A percentile compares a stretch with the other conserved stretches of the same genome.
Evolutionary conservation across 2,888 invertebrate genomes (phyloP).

Genomic region (Amblyjoppa fuscipennis): DNA sequence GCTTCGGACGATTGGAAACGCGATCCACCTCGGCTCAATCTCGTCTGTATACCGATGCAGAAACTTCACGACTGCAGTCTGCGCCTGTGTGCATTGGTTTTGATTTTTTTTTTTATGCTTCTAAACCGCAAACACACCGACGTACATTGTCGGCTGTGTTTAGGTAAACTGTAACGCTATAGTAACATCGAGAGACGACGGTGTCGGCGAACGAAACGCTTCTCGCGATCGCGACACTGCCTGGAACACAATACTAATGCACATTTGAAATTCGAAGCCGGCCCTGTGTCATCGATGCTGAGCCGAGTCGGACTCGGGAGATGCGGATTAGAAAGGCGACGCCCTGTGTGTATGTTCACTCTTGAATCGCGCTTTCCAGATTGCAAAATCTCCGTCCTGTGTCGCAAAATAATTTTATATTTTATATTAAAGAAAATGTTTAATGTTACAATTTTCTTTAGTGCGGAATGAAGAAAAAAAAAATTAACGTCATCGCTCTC

Average conservation of each 20-base stretch:
- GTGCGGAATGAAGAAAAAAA: no score
- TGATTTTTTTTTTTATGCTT: conserved; percentile 34
- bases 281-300: conserved; percentile 46
- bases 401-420: not conserved
- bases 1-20: conserved; percentile 49
- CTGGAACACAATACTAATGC: conserved; percentile 32
- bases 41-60: conserved; percentile 22
- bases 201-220: conserved; percentile 58
- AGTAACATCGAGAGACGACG: conserved; percentile 30
- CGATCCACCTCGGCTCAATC: conserved; percentile 50
- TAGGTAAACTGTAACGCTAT: not conserved
- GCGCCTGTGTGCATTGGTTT: not conserved
- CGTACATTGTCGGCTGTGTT: not conserved
- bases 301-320: conserved; percentile 45
- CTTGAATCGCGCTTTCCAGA: conserved; percentile 14
- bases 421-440: not conserved
- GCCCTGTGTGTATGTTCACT: conserved; percentile 12
- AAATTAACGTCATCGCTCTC: not conserved
- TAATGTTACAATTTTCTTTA: not conserved
- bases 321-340: conserved; percentile 63
- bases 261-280: conserved; percentile 64
- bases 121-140: conserved; percentile 55
- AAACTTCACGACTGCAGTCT: conserved; percentile 2
- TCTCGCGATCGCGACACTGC: conserved; percentile 51
- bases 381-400: conserved; percentile 22